phyloP scores from a whole-genome alignment of 64 coral and sea anemone genomes.

The Porites lutea region DNA sequence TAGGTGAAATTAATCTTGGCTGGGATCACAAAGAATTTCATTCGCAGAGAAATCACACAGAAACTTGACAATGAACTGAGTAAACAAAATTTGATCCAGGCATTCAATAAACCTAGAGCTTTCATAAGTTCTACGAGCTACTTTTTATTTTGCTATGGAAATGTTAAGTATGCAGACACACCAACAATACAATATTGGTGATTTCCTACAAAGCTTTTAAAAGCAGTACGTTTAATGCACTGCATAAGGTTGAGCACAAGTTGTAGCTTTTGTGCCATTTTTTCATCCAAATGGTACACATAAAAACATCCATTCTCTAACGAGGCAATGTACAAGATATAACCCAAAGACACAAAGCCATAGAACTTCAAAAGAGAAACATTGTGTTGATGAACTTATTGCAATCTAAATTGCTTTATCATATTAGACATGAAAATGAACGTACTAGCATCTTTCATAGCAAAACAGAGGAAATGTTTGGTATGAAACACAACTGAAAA shows the following conservation, averaged over 20 bases:
- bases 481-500: background rate
- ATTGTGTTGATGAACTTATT: constrained; percentile 1
- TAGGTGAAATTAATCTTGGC: background rate
- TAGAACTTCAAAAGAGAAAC: background rate
- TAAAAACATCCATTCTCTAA: background rate
- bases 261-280: background rate
- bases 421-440: background rate
- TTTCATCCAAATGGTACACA: background rate
- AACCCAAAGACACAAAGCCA: background rate
- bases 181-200: background rate
- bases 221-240: background rate
- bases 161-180: background rate
- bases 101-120: background rate
- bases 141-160: background rate
- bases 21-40: background rate
- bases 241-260: background rate
- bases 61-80: background rate
- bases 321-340: background rate
- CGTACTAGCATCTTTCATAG: background rate
- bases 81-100: background rate
- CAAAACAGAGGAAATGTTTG: background rate
- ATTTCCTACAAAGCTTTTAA: background rate
- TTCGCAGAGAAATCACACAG: background rate
- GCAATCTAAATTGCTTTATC: constrained; percentile 3
- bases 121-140: background rate